Evolutionary conservation across 2,113 vertebrate genomes (phyloP).

Genomic region (Coracopsis vasa): DNA sequence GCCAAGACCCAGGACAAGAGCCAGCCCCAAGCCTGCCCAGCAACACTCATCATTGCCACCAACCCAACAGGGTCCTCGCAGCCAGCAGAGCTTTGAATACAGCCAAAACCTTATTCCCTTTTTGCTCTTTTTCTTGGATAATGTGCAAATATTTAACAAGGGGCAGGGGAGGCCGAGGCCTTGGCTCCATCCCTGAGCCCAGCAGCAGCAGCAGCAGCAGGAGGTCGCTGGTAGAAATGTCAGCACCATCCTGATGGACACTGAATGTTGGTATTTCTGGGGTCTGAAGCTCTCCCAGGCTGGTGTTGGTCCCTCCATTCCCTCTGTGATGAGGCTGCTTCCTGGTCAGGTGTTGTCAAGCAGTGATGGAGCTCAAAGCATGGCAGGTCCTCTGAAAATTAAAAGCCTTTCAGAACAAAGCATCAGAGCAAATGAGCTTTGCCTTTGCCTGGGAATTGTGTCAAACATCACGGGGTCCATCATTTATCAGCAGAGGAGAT

Average conservation of each 20-base stretch:
- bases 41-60: background rate
- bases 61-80: conserved; percentile 16
- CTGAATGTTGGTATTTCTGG: background rate
- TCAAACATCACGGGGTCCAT: background rate
- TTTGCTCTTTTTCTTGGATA: background rate
- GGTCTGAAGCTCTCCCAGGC: background rate
- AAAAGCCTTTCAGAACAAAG: conserved; percentile 26
- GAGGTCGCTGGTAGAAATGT: background rate
- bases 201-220: background rate
- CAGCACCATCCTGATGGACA: background rate
- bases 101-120: background rate
- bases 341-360: rapidly evolving
- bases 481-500: background rate
- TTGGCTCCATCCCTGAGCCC: background rate
- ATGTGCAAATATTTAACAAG: conserved; percentile 39
- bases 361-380: background rate
- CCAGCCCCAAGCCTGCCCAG: background rate
- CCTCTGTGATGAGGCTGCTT: background rate
- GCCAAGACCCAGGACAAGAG: background rate
- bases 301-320: background rate
- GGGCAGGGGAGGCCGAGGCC: background rate
- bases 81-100: conserved; percentile 43
- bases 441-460: background rate
- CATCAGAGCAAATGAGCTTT: background rate
- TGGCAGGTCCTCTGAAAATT: background rate